Evolutionary conservation across 1,140 invertebrate genomes (phyloP), one percentile per base, ranked within the genome.

Genomic region (Pinna nobilis): DNA sequence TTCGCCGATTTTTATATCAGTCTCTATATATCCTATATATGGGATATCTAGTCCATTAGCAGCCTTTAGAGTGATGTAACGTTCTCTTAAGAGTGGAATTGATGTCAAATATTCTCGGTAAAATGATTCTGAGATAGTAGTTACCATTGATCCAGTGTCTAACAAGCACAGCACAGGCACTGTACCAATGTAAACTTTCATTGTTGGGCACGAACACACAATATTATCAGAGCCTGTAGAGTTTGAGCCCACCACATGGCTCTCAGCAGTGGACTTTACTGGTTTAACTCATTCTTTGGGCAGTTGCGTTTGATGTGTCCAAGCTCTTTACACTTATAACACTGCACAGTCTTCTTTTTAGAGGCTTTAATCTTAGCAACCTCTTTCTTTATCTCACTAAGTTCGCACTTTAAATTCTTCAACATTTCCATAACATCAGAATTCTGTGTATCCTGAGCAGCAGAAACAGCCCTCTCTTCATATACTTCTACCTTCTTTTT

Each of bases 31-130:
- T 30, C 65, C 65, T 25, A 68, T 20, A 35, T 68, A 68, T 44
- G 65, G 50, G 20, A 57, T 68, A 3, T 68, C 51, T n/a, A 57
- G 7, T 50, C 65, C 65, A 68, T 68, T 68, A 25, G 51, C 65
- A 7, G 65, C 51, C 32, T 23, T 68, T 18, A 68, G 28, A 20
- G 30, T 60, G 23, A 60, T 37, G 37, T 20, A 15, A n/a, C n/a
- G 20, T 28, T 39, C 57, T 18, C 39, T 39, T 6, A 37, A 11
- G 2, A 39, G 15, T 9, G 57, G 57, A 23, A 39, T 60, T 9
- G 18, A 20, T 33, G 15, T 20, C 2, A 60, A 28, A 28, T 39
- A 25, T 20, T 41, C 32, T 9, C 59, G 25, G 20, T 39, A 68
- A 68, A 57, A 68, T 30, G 51, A 44, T 59, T 68, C 66, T 0